Base-by-base conservation (phyloP, 1,140 invertebrate species). In the Glossosoma conforme region DNA sequence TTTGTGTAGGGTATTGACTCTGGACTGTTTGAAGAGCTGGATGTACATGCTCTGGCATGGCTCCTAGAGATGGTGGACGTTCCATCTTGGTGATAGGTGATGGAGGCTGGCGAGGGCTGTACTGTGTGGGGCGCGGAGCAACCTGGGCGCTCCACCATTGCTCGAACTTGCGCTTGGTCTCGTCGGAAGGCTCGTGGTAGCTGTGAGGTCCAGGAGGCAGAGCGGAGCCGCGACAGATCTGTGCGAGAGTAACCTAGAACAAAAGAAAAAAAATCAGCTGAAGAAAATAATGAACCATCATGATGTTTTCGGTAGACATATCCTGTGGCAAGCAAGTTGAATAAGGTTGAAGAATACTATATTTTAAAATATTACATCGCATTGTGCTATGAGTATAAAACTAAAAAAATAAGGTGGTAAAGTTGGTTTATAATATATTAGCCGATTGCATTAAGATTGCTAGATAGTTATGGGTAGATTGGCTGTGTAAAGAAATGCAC, bases 1-100 rank as follows among this genome's bases (percentile, higher is more conserved):
- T 93, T 65, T 90, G 89, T 13, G 86, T 89, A 4, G 84, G 83
- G 66, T 85, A 85, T 65, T 86, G 83, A 60, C 69, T 83, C 62
- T 84, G 81, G 59, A 86, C 77, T 44, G 82, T 79, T 68, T 89
- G 81, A 46, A 88, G 71, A 17, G 81, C 83, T 2, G 84, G 84
- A 63, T 86, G 84, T 21, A 78, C 69, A 19, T 74, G 63, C 38
- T 78, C 77, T 11, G 68, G 67, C 13, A 78, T 67, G 37, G 54
- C 62, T 55, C 57, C 74, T 24, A 65, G 57, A 21, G 54, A 76
- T 28, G 69, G 76, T 45, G 65, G 69, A 35, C 63, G 67, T 59
- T 66, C 76, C 52, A 54, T 51, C 58, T 75, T 73, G 19, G 74
- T 71, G 13, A 75, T 61, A 14, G 77, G 74, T 35, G 70, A 76